These are phyloP conservation scores for Ashinkailepas kermadecensis DNA, from an alignment of 2,888 invertebrate genomes.

Conservation along the genomic window DNA sequence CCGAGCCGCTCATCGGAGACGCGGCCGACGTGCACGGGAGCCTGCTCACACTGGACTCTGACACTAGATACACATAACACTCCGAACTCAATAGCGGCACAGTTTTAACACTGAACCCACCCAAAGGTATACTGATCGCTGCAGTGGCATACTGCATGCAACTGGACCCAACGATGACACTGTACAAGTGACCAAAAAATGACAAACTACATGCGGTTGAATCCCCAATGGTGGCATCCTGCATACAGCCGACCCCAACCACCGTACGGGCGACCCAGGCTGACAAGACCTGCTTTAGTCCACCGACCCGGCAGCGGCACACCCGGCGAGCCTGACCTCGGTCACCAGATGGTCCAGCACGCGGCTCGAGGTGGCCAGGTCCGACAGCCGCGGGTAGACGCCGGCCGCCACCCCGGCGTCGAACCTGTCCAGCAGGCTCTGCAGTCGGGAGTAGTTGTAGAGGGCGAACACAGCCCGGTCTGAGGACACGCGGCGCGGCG, in stretches of 20 bases:
- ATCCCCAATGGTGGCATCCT: neutral
- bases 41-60: too few relatives aligned
- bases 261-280: neutral
- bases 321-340: neutral
- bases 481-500: neutral
- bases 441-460: neutral
- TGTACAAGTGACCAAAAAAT: neutral
- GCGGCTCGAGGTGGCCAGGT: neutral
- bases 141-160: neutral
- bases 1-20: too few relatives aligned
- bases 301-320: neutral
- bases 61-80: too few relatives aligned
- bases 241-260: neutral
- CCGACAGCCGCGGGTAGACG: neutral
- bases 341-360: neutral
- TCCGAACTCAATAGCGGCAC: too few relatives aligned
- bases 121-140: too few relatives aligned
- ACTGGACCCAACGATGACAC: neutral
- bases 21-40: too few relatives aligned
- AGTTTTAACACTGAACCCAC: too few relatives aligned
- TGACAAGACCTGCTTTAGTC: neutral
- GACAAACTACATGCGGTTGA: neutral
- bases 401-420: neutral
- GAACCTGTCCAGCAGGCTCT: neutral
- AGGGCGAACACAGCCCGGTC: slow-evolving; percentile 7